Evolutionary conservation across 2,888 invertebrate genomes (phyloP).

Genomic region (Brachynemurus nebulosus): DNA sequence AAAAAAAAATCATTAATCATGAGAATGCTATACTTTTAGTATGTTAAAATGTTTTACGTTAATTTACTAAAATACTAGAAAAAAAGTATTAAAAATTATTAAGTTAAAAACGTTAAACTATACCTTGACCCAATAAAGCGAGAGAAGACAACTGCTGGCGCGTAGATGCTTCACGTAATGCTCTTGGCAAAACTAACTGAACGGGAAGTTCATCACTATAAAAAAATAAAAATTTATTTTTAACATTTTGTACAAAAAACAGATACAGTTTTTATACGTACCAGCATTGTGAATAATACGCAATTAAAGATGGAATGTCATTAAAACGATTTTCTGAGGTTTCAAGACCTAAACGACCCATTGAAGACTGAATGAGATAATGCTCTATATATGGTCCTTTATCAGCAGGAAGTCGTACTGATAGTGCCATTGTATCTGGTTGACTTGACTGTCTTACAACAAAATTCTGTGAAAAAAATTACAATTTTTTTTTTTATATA

Average conservation of each 20-base stretch:
- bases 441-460: slow-evolving; percentile 91
- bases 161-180: slow-evolving; percentile 76
- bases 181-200: slow-evolving; percentile 70
- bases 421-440: slow-evolving; percentile 87
- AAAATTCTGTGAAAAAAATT: slow-evolving; percentile 58
- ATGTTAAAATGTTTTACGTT: no score
- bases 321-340: slow-evolving; percentile 89
- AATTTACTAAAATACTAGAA: not conserved
- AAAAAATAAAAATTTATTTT: slow-evolving; percentile 19
- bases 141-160: slow-evolving; percentile 82
- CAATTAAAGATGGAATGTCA: slow-evolving; percentile 82
- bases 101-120: no score
- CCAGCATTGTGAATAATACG: slow-evolving; percentile 89
- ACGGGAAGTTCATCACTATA: slow-evolving; percentile 84
- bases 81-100: not conserved
- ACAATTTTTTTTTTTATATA: no score
- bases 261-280: no score
- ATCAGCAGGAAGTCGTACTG: slow-evolving; percentile 74
- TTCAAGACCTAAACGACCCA: slow-evolving; percentile 72
- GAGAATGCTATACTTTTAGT: no score
- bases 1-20: no score
- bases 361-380: slow-evolving; percentile 81
- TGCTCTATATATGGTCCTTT: slow-evolving; percentile 90
- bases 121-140: slow-evolving; percentile 70
- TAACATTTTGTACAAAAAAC: not conserved